These are phyloP conservation scores for Artibeus jamaicensis DNA, from an alignment of 2,797 vertebrate genomes.

Conservation along the genomic window DNA sequence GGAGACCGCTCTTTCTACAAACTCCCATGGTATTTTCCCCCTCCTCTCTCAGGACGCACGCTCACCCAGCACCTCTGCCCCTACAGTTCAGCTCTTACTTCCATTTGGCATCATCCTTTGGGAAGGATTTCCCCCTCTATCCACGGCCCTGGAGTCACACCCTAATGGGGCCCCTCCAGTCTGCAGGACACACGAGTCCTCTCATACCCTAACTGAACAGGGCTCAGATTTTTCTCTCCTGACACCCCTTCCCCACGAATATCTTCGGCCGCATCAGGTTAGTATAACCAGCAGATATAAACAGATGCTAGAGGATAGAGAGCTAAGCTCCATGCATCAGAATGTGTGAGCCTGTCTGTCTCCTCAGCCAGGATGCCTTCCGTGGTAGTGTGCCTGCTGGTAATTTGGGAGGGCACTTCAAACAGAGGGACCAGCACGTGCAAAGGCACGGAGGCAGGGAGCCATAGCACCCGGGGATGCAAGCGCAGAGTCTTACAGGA, in stretches of 20 bases:
- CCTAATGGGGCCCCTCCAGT: neutral
- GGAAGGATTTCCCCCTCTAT: neutral
- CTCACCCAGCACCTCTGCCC: neutral
- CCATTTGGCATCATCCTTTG: neutral
- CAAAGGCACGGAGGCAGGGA: neutral
- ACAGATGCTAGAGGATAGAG: neutral
- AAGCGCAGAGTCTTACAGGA: fast-evolving
- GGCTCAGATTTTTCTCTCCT: neutral
- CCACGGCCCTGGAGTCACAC: too few species aligned
- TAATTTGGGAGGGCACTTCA: neutral
- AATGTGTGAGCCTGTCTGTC: neutral
- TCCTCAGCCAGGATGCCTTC: neutral
- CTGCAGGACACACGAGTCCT: neutral
- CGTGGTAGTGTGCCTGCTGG: neutral
- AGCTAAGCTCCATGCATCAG: neutral
- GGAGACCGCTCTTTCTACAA: neutral
- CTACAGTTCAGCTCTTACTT: neutral
- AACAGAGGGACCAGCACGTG: neutral
- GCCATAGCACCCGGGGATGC: fast-evolving
- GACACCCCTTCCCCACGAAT: neutral
- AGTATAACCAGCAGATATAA: neutral
- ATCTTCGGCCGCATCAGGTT: neutral
- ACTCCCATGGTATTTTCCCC: neutral
- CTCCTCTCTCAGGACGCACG: neutral
- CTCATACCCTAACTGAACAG: neutral